Percentiles rank a stretch among this genome's conserved stretches.
Conservation (phyloP, 2,797 vertebrate species). For the Macropodus opercularis region DNA sequence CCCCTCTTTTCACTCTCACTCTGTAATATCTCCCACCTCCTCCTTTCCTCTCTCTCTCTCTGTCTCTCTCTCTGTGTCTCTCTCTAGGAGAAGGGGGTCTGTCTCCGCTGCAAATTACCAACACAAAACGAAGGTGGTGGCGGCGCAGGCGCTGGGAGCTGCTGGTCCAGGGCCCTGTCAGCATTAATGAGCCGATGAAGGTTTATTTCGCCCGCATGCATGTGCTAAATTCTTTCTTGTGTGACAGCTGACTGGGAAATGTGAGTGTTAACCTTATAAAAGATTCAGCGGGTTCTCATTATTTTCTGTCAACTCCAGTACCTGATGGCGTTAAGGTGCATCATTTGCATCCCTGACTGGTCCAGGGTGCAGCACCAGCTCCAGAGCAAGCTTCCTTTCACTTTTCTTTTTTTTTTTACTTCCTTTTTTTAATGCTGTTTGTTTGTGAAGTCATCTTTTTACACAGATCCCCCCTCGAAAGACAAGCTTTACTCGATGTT, state of each 20-base stretch:
- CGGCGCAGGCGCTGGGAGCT: constrained; percentile 82
- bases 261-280: constrained; percentile 99
- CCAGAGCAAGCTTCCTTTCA: constrained; percentile 42
- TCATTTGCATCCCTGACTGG: constrained; percentile 93
- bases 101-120: constrained; percentile 95
- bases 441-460: constrained; percentile 78
- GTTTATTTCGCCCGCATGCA: constrained; percentile 89
- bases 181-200: constrained; percentile 99
- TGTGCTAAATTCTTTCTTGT: constrained; percentile 99
- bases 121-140: constrained; percentile 96
- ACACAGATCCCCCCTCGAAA: constrained; percentile 60
- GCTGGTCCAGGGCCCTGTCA: constrained; percentile 92
- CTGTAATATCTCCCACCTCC: constrained; percentile 52
- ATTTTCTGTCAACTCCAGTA: constrained; percentile 98
- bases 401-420: neutral
- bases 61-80: constrained; percentile 60
- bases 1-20: constrained; percentile 65
- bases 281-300: constrained; percentile 99
- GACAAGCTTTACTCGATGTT: constrained; percentile 75
- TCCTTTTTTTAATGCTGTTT: constrained; percentile 66
- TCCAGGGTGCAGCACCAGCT: constrained; percentile 71
- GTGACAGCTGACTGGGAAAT: constrained; percentile 99
- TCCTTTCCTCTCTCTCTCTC: constrained; percentile 27
- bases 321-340: constrained; percentile 89
- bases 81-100: constrained; percentile 80